Evolutionary conservation across 2,888 invertebrate genomes (phyloP), one percentile per base, ranked within the genome.

Genomic region (Linyphia triangularis): DNA sequence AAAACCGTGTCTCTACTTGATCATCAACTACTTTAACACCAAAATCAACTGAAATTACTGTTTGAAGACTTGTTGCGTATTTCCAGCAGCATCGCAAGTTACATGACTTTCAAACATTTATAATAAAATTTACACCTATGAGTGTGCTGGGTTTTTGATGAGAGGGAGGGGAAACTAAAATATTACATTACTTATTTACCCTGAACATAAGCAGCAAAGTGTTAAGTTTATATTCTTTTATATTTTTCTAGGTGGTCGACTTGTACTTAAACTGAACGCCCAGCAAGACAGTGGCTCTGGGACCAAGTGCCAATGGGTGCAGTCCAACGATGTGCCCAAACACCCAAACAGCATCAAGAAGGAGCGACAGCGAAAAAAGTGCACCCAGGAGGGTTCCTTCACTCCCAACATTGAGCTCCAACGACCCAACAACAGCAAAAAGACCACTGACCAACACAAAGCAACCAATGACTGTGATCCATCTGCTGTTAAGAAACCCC

Each of bases 201-300:
- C n/a, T n/a, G n/a, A n/a, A n/a, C n/a, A n/a, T n/a, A n/a, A n/a
- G n/a, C n/a, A n/a, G n/a, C n/a, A n/a, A n/a, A n/a, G n/a, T n/a
- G n/a, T n/a, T n/a, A n/a, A n/a, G n/a, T n/a, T n/a, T n/a, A n/a
- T n/a, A n/a, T n/a, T n/a, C n/a, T n/a, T n/a, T 16, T 40, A 40
- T 13, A 40, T 40, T 40, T 51, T 43, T 61, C 13, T 89, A 84
- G 90, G 90, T 77, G 91, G 91, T 16, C 90, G 90, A 63, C 81
- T 91, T 33, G 90, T 91, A 69, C 90, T 91, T 59, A 91, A 91
- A 81, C 77, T 91, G 57, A 91, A 91, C 88, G 91, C 91, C 59
- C 90, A 90, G 78, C 91, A 91, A 77, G 89, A 90, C 72, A 72
- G 77, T 72, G 89, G 85, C 75, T 81, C 85, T 72, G 89, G 84